Evolutionary conservation across 2,113 vertebrate species (phyloP).

Genomic region (Pelecanus crispus): DNA sequence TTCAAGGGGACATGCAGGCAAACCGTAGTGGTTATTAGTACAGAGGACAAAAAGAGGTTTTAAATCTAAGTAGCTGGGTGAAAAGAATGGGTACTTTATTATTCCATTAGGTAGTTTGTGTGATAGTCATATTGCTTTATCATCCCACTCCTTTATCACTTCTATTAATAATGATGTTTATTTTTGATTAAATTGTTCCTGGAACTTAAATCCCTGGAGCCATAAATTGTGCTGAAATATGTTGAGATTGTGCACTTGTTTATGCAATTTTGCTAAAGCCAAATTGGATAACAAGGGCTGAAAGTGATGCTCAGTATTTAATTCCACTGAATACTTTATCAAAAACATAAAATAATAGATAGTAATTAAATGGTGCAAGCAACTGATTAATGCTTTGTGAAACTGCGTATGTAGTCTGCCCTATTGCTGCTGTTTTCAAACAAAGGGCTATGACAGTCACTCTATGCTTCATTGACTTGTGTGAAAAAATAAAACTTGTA

Average conservation of each 20-base stretch:
- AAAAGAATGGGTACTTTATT: not conserved
- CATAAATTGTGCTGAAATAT: conserved; percentile 28
- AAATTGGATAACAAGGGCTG: conserved; percentile 28
- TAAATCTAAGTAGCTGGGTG: not conserved
- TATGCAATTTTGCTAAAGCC: not conserved
- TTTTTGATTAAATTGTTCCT: conserved; percentile 7
- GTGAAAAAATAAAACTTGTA: conserved; percentile 16
- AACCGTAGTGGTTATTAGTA: not conserved
- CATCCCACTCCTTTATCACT: conserved; percentile 5
- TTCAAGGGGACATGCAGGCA: not conserved
- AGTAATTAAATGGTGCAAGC: conserved; percentile 36
- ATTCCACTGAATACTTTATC: conserved; percentile 14
- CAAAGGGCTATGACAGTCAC: conserved; percentile 30
- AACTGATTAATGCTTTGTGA: conserved; percentile 1
- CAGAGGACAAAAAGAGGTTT: not conserved
- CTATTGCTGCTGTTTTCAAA: conserved; percentile 30
- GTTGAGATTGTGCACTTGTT: conserved; percentile 3
- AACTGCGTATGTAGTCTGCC: not conserved
- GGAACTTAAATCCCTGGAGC: conserved; percentile 14
- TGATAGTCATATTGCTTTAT: not conserved
- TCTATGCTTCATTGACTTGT: conserved; percentile 38
- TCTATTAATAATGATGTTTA: conserved; percentile 26
- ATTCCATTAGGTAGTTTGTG: not conserved
- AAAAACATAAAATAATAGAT: conserved; percentile 23
- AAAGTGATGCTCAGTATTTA: conserved; percentile 17